A percentile compares a stretch with the other conserved stretches of the same genome.
These are phyloP conservation scores for Saimiri boliviensis DNA, from an alignment of 2,113 vertebrate genomes.

Conservation along the genomic window DNA sequence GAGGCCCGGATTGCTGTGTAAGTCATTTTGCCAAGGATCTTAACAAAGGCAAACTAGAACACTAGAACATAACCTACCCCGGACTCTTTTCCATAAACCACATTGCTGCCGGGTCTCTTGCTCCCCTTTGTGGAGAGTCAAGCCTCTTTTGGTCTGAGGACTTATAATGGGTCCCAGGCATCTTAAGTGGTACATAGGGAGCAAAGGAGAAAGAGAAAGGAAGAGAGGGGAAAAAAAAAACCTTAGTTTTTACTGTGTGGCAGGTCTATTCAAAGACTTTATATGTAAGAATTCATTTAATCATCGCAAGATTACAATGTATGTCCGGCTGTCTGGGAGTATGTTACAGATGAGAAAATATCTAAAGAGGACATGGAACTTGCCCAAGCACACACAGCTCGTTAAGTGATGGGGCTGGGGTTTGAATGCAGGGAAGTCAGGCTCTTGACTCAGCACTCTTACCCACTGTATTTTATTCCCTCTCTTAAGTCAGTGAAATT, in stretches of 20 bases:
- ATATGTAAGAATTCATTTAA: background rate
- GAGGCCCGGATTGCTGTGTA: background rate
- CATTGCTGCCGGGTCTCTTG: no score
- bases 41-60: background rate
- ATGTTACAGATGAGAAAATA: background rate
- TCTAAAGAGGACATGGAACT: background rate
- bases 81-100: background rate
- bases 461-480: background rate
- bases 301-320: background rate
- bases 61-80: background rate
- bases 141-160: background rate
- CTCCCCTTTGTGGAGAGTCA: background rate
- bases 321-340: accelerated
- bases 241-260: background rate
- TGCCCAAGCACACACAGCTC: background rate
- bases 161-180: background rate
- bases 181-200: background rate
- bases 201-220: background rate
- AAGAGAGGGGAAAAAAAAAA: background rate
- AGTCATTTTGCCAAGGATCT: background rate
- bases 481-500: background rate
- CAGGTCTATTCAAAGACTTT: background rate
- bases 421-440: background rate
- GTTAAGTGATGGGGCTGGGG: background rate
- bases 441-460: background rate